phyloP scores from a whole-genome alignment of 2,888 invertebrate genomes.

The Drosophila vallismaia region DNA sequence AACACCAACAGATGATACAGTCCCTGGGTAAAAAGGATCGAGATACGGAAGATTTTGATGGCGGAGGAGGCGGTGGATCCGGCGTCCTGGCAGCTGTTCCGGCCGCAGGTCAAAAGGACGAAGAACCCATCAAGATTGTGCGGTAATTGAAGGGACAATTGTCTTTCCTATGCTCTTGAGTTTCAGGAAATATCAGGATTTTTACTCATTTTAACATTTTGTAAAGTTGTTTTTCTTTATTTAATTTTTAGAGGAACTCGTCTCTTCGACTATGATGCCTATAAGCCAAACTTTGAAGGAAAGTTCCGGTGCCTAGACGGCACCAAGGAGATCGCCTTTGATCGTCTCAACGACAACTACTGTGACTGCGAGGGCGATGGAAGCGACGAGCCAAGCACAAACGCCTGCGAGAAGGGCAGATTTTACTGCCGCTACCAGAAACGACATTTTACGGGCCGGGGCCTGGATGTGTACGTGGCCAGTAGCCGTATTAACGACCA shows the following conservation, averaged over 20 bases:
- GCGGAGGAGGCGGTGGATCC: constrained; percentile 32
- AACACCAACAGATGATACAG: constrained; percentile 69
- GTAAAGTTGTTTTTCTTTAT: neutral
- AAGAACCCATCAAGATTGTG: constrained; percentile 79
- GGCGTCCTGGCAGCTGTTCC: constrained; percentile 6
- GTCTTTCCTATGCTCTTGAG: no score
- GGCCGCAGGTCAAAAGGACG: constrained; percentile 22
- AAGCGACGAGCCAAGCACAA: constrained; percentile 92
- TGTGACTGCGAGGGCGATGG: constrained; percentile 92
- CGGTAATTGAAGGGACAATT: constrained; percentile 53
- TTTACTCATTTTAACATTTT: neutral
- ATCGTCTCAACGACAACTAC: constrained; percentile 91
- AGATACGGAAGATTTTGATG: constrained; percentile 63
- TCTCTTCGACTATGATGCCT: constrained; percentile 83
- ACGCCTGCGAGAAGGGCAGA: constrained; percentile 92
- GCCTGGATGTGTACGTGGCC: constrained; percentile 85
- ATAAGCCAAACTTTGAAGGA: constrained; percentile 83
- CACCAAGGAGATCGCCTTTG: constrained; percentile 85
- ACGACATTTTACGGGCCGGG: constrained; percentile 82
- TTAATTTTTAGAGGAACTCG: constrained; percentile 81
- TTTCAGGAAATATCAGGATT: no score
- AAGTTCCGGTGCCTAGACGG: constrained; percentile 84
- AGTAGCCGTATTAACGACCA: constrained; percentile 96
- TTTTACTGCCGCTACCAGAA: constrained; percentile 90
- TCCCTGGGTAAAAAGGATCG: constrained; percentile 67